Base-by-base conservation (phyloP, 2,797 vertebrate species). In the Bradypodion pumilum region DNA sequence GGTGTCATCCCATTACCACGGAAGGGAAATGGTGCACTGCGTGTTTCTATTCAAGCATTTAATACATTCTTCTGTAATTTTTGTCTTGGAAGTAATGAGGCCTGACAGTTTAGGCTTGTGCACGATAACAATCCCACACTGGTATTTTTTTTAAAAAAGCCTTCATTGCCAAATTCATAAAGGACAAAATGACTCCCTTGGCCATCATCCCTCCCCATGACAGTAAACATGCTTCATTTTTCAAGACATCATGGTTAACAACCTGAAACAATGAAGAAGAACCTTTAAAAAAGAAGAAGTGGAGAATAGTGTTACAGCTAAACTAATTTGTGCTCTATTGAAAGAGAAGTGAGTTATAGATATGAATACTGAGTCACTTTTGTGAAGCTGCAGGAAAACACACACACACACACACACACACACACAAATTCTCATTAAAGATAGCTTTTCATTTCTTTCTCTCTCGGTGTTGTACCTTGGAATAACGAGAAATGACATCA, bases 31-130 rank as follows among this genome's bases (percentile, higher is more conserved):
- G 32, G 23, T 29, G 72, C 52, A 0, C 37, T 19, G 35, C 0
- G 8, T 76, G 59, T 76, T 91, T 83, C 91, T 84, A 8, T 75
- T 89, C 78, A 82, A 89, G 92, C 91, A 68, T 91, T 94, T 92
- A 89, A 90, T 90, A 46, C 86, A 52, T 92, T 91, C 91, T 91
- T 91, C 89, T 91, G 92, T 95, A 92, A 92, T 92, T 95, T 95
- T 95, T 95, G 93, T 93, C 93, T 94, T 86, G 93, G 93, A 94
- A 94, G 92, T 95, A 95, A 95, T 94, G 94, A 94, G 94, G 91
- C 94, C 94, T 95, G 95, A 93, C 94, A 93, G 91, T 91, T 94
- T 91, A 94, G 91, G 90, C 93, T 93, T 89, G 89, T 81, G 94
- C 91, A 29, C 1, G 91, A 85, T 92, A 93, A 93, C 94, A 94